Base-by-base conservation (phyloP, 2,113 vertebrate genomes). In the Pseudopodoces humilis region DNA sequence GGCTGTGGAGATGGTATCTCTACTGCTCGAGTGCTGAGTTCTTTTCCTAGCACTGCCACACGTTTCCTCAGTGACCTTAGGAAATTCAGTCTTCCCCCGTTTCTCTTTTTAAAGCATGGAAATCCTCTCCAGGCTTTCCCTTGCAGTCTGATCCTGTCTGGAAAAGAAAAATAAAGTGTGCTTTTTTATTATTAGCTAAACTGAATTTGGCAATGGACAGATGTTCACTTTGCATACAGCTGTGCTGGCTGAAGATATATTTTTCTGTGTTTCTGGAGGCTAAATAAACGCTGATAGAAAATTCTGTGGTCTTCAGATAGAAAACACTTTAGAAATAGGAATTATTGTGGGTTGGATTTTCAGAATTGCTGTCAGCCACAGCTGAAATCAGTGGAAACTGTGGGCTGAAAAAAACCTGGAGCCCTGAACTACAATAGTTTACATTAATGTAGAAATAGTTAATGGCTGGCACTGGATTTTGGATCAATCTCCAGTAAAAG, bases 191-290 rank as follows among this genome's bases (percentile, higher is more conserved):
- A 95, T 75, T 90, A 88, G 80, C 83, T 96, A 90, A 96, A 93
- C 94, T 78, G 94, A 84, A 94, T 96, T 92, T 96, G 96, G 95
- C 47, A 64, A 81, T 95, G 95, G 94, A 93, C 96, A 97, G 96
- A 97, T 97, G 95, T 97, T 96, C 91, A 84, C 83, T 97, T 97
- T 97, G 95, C 95, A 97, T 97, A 93, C 94, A 97, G 96, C 96
- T 97, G 95, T 97, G 96, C 92, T 93, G 88, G 92, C 94, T 97
- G 91, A 88, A 94, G 95, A 97, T 84, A 44, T 16, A n/a, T 94
- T 90, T 94, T 90, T 58, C 85, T 86, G 52, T 78, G 47, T 90
- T 94, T 93, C 92, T 96, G 85, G 83, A 93, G 28, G 52, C 70
- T 78, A 86, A 95, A 96, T 91, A 77, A 92, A 90, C 64, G 83